Conservation (phyloP, 2,888 invertebrate genomes). For the Fragum fragum region DNA sequence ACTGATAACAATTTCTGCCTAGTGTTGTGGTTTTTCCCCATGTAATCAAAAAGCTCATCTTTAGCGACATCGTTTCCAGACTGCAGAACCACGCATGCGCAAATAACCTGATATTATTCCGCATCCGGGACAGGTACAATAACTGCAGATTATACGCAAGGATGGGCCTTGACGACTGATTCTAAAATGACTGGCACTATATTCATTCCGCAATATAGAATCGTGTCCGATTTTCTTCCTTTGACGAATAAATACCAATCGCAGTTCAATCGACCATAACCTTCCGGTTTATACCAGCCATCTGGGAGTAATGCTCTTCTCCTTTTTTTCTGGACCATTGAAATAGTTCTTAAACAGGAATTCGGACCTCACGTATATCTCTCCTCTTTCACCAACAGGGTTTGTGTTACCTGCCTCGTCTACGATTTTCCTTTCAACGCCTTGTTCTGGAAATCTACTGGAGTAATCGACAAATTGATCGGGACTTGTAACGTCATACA, state of each 20-base stretch:
- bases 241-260: constrained; percentile 12
- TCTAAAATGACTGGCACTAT: constrained; percentile 6
- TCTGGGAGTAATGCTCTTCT: neutral
- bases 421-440: constrained; percentile 1
- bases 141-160: constrained; percentile 4
- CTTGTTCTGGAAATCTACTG: neutral
- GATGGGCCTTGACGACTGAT: neutral
- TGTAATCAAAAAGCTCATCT: neutral
- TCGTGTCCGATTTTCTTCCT: constrained; percentile 6
- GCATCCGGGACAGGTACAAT: constrained; percentile 10
- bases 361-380: constrained; percentile 15
- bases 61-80: constrained; percentile 7
- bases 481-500: neutral
- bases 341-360: neutral
- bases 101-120: neutral
- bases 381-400: constrained; percentile 14
- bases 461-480: constrained; percentile 4
- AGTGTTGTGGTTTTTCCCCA: neutral
- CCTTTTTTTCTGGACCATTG: constrained; percentile 28
- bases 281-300: constrained; percentile 33
- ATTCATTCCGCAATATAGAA: constrained; percentile 7
- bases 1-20: neutral
- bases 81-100: constrained; percentile 13
- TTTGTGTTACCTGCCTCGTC: neutral
- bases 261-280: neutral